Evolutionary conservation across 2,888 invertebrate genomes (phyloP).

Genomic region (Machimus rusticus): DNA sequence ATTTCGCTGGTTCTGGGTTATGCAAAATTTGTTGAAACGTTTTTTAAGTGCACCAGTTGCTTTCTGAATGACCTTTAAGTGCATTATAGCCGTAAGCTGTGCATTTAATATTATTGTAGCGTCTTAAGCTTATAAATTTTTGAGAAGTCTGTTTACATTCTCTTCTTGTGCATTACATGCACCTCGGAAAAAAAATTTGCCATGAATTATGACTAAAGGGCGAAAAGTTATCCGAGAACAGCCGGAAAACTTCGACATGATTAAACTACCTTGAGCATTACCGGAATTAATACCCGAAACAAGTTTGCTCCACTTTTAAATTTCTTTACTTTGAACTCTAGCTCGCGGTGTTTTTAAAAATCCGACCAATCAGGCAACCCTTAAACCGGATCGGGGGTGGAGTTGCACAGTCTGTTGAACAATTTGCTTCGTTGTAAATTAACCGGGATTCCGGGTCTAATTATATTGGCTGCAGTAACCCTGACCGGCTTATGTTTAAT

Average conservation of each 20-base stretch:
- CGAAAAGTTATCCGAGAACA: background rate
- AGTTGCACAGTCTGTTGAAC: background rate
- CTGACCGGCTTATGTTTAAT: background rate
- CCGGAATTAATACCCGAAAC: background rate
- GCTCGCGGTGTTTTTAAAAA: background rate
- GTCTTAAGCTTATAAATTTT: background rate
- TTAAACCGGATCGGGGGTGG: background rate
- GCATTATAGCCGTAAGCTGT: background rate
- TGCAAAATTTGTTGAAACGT: background rate
- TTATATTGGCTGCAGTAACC: background rate
- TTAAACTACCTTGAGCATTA: background rate
- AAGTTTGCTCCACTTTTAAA: background rate
- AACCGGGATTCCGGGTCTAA: background rate
- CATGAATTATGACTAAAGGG: background rate
- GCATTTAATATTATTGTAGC: constrained; percentile 1
- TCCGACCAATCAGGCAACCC: background rate
- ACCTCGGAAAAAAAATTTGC: background rate
- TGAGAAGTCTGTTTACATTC: background rate
- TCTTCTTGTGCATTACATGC: background rate
- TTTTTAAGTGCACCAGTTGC: background rate
- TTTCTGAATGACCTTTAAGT: background rate
- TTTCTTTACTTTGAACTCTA: background rate
- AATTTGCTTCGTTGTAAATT: background rate
- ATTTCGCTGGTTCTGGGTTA: background rate
- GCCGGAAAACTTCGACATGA: background rate